Evolutionary conservation across 2,113 vertebrate genomes (phyloP), one percentile per base, ranked within the genome.

Genomic region (Hydrolagus affinis): DNA sequence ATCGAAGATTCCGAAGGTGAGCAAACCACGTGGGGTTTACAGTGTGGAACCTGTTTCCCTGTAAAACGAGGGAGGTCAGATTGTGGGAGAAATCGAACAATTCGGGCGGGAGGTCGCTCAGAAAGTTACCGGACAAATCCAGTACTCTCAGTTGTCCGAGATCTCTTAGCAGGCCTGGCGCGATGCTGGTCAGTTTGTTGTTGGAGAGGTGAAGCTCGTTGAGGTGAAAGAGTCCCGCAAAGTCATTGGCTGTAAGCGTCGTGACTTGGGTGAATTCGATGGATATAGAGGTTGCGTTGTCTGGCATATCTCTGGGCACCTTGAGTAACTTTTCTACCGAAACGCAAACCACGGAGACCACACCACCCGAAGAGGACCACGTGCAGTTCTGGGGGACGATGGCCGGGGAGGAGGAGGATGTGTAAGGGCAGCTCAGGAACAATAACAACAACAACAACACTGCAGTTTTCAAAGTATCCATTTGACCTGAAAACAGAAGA

Each of bases 221-320:
- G 25, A 98, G 92, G 0, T 64, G 74, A 0, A 92, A 91, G 0
- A 91, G 89, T 15, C 88, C 89, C 0, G 2, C 87, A 3, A 98
- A 89, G 1, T 94, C 87, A 0, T 85, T 0, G 1, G 89, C 89
- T 0, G 88, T 87, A 85, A 97, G 87, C 75, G 70, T 28, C 11
- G 90, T 90, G 88, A 97, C 85, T 64, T 94, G 95, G 14, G 94
- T 96, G 89, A 92, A 94, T 90, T 97, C 95, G 76, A 96, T 88
- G 0, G 92, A 91, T 75, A 97, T 80, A 71, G 87, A 72, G 25
- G 87, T 72, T 17, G 92, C 94, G 89, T 90, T 87, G 1, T 71
- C 4, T 0, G 92, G 92, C 60, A 97, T 89, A 72, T 56, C 30
- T 0, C 21, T 10, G 2, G 95, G 96, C 86, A 93, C 92, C 14